Percentiles rank a stretch among this genome's conserved stretches.
Evolutionary conservation across 1,140 invertebrate species (phyloP).

Genomic region (Trialeurodes vaporariorum): DNA sequence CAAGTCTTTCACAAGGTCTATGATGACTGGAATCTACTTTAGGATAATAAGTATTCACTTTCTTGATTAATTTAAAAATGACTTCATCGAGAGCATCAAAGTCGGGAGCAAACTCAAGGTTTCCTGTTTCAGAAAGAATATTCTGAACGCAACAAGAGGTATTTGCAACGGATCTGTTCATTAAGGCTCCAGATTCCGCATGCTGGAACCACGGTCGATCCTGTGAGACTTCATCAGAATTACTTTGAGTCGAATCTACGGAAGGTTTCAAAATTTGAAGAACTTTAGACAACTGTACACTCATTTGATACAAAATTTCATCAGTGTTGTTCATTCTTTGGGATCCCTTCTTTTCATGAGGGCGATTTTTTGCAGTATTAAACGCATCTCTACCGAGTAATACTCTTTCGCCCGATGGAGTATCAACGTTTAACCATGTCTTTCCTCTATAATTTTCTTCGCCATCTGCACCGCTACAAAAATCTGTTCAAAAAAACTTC

Average conservation of each 20-base stretch:
- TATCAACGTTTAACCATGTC: too few relatives aligned
- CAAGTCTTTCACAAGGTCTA: not conserved
- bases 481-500: too few relatives aligned
- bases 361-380: too few relatives aligned
- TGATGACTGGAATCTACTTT: not conserved
- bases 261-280: conserved; percentile 13
- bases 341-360: too few relatives aligned
- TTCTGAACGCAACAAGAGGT: not conserved
- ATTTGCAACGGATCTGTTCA: not conserved
- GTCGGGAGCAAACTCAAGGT: not conserved
- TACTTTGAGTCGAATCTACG: not conserved
- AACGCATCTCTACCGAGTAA: too few relatives aligned
- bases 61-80: not conserved
- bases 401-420: too few relatives aligned
- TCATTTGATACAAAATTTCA: conserved; percentile 22
- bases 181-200: not conserved
- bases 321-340: conserved; percentile 13
- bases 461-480: too few relatives aligned
- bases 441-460: too few relatives aligned
- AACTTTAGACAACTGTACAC: conserved; percentile 21
- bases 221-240: not conserved
- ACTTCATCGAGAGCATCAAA: not conserved
- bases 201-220: not conserved
- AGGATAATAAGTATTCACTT: not conserved
- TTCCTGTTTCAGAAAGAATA: not conserved